These are phyloP conservation scores for Tortrix viridana DNA, from an alignment of 2,888 invertebrate species.

Conservation along the genomic window DNA sequence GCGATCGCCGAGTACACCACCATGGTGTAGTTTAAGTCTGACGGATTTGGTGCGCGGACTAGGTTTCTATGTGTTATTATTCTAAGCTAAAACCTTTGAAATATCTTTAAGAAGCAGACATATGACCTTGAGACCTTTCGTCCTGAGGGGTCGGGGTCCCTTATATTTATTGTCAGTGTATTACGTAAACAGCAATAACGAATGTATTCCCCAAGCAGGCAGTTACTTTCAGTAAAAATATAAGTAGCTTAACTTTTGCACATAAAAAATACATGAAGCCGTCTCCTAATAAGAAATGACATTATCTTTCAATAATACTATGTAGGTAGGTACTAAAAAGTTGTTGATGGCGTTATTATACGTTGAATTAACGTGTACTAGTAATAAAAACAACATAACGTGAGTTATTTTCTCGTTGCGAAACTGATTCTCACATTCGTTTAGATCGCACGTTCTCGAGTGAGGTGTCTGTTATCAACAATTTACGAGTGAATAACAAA, in stretches of 20 bases:
- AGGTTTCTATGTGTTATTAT: too few relatives aligned
- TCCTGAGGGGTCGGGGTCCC: conserved; percentile 2
- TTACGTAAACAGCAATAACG: conserved; percentile 21
- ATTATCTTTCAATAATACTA: background rate
- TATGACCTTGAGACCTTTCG: conserved; percentile 23
- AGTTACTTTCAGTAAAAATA: conserved; percentile 17
- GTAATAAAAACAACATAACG: too few relatives aligned
- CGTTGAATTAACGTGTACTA: too few relatives aligned
- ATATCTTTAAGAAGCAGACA: conserved; percentile 11
- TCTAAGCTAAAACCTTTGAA: conserved; percentile 11
- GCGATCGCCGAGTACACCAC: too few relatives aligned
- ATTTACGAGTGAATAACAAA: conserved; percentile 45
- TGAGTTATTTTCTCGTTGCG: background rate
- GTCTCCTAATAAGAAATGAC: background rate
- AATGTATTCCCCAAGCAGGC: conserved; percentile 19
- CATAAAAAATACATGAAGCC: background rate
- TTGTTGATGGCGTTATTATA: too few relatives aligned
- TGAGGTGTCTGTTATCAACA: conserved; percentile 40
- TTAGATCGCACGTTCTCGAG: conserved; percentile 3
- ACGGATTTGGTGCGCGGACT: too few relatives aligned
- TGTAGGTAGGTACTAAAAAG: too few relatives aligned
- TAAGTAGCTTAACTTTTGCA: conserved; percentile 13
- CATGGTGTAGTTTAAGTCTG: too few relatives aligned
- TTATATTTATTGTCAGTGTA: conserved; percentile 22
- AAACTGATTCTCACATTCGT: conserved; percentile 10